A percentile compares a stretch with the other conserved stretches of the same genome.
Evolutionary conservation across 2,888 invertebrate genomes (phyloP).

Genomic region (Dimorphilus gyrociliatus): DNA sequence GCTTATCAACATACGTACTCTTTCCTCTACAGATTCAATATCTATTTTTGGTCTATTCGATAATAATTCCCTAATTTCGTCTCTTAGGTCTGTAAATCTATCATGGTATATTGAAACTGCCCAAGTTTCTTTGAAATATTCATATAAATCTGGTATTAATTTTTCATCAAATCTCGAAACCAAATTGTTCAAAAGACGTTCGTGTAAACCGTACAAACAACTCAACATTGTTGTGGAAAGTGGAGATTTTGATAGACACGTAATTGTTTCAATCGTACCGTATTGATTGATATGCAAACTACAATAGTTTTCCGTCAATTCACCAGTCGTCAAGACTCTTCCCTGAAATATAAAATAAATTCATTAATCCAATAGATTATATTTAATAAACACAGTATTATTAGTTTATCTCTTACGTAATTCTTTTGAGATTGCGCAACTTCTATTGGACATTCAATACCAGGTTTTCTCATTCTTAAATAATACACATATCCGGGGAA

Average conservation of each 20-base stretch:
- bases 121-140: conserved; percentile 35
- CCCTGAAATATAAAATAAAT: conserved; percentile 16
- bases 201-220: conserved; percentile 55
- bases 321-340: conserved; percentile 25
- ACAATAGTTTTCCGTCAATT: no score
- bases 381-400: no score
- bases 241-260: conserved; percentile 38
- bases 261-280: conserved; percentile 34
- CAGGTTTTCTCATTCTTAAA: no score
- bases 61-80: conserved; percentile 34
- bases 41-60: conserved; percentile 25
- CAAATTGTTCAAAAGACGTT: conserved; percentile 52
- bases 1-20: not conserved
- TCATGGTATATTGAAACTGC: conserved; percentile 34
- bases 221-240: conserved; percentile 47
- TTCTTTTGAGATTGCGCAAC: no score
- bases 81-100: conserved; percentile 34
- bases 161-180: conserved; percentile 46
- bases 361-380: no score
- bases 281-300: conserved; percentile 34
- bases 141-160: conserved; percentile 46
- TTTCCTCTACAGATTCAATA: not conserved
- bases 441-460: no score
- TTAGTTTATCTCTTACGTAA: no score
- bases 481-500: conserved; percentile 20